phyloP scores from a whole-genome alignment of 2,888 invertebrate genomes.

The Ischnus inquisitorius region DNA sequence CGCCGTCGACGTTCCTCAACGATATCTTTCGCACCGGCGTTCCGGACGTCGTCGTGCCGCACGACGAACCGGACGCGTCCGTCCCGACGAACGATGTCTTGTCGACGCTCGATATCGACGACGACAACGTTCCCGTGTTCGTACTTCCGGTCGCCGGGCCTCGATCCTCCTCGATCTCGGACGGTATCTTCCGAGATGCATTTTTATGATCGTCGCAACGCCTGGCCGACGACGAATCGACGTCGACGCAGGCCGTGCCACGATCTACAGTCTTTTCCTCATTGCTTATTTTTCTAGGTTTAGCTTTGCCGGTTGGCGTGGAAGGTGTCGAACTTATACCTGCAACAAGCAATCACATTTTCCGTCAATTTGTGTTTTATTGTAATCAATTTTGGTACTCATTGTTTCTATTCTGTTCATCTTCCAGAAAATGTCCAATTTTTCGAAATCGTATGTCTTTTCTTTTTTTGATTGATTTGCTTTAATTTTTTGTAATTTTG shows the following conservation, averaged over 20 bases:
- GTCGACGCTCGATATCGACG: conserved; percentile 19
- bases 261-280: conserved; percentile 81
- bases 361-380: neutral
- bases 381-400: neutral
- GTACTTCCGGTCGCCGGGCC: conserved; percentile 40
- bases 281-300: conserved; percentile 80
- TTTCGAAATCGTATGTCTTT: neutral
- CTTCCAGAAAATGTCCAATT: neutral
- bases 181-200: conserved; percentile 47
- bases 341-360: conserved; percentile 61
- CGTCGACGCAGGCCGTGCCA: conserved; percentile 54
- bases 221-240: conserved; percentile 41
- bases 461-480: neutral
- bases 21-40: conserved; percentile 66
- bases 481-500: neutral
- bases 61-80: conserved; percentile 22
- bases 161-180: conserved; percentile 41
- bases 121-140: conserved; percentile 42
- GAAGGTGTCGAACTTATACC: conserved; percentile 81
- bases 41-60: conserved; percentile 45
- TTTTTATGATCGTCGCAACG: conserved; percentile 59
- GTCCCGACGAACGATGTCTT: conserved; percentile 6
- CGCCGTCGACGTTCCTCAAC: conserved; percentile 62
- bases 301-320: conserved; percentile 81
- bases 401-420: conserved; percentile 4